Conservation (phyloP, 2,888 invertebrate species). For the Callyntrura sp. region DNA sequence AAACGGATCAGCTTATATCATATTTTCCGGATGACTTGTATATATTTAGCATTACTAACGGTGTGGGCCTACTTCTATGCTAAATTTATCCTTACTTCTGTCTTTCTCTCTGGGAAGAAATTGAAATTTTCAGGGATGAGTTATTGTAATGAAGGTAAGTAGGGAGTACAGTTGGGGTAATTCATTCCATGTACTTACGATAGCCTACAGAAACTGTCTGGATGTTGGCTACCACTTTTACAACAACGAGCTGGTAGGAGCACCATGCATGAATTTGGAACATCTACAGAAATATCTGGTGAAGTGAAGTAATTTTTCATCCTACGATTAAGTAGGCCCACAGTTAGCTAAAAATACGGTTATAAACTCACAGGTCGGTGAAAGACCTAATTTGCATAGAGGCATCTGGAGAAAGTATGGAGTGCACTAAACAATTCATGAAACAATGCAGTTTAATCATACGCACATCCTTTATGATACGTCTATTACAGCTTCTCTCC, state of each 20-base stretch:
- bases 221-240: neutral
- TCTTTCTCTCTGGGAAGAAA: neutral
- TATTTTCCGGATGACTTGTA: constrained; percentile 36
- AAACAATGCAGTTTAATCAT: too few relatives aligned
- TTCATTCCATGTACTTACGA: neutral
- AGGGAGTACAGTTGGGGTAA: neutral
- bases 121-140: constrained; percentile 22
- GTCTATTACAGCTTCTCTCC: too few relatives aligned
- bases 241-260: neutral
- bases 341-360: too few relatives aligned
- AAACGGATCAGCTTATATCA: constrained; percentile 17
- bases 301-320: too few relatives aligned
- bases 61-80: constrained; percentile 12
- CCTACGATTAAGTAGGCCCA: too few relatives aligned
- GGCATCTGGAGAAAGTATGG: too few relatives aligned
- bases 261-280: neutral
- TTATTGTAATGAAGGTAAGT: constrained; percentile 27
- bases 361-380: too few relatives aligned
- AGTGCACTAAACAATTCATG: too few relatives aligned
- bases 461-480: too few relatives aligned
- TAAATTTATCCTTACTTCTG: constrained; percentile 8
- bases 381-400: too few relatives aligned
- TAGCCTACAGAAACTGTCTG: neutral
- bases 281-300: too few relatives aligned
- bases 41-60: constrained; percentile 31